Percentiles rank a stretch among this genome's conserved stretches.
phyloP scores from a whole-genome alignment of 2,797 vertebrate species.

The Syngnathus acus region DNA sequence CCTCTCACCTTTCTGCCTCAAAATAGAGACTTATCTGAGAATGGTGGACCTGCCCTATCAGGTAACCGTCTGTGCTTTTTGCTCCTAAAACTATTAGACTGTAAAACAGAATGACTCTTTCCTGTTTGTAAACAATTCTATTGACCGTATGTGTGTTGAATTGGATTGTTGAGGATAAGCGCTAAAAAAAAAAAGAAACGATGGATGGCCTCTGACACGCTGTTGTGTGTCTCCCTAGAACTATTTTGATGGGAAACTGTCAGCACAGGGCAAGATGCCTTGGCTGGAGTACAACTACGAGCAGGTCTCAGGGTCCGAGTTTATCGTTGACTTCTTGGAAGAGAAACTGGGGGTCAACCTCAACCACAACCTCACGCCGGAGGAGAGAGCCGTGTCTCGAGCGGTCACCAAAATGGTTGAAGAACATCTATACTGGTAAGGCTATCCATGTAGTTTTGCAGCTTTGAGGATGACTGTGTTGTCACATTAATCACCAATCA shows the following conservation, averaged over 20 bases:
- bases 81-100: no score
- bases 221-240: conserved; percentile 70
- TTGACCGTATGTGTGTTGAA: no score
- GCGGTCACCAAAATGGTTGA: conserved; percentile 95
- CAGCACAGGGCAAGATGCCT: conserved; percentile 97
- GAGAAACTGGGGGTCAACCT: conserved; percentile 93
- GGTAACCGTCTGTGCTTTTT: conserved; percentile 59
- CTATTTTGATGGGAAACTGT: conserved; percentile 96
- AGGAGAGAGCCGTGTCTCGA: conserved; percentile 87
- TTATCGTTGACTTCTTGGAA: conserved; percentile 97
- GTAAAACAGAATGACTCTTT: no score
- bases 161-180: no score
- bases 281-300: conserved; percentile 97
- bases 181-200: not conserved
- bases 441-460: not conserved
- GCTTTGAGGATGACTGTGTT: not conserved
- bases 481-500: not conserved
- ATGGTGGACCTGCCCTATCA: conserved; percentile 98
- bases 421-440: conserved; percentile 96
- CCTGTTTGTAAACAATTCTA: no score
- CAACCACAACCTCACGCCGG: conserved; percentile 83
- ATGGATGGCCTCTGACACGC: conserved; percentile 1
- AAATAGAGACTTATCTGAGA: conserved; percentile 95
- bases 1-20: conserved; percentile 94
- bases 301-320: conserved; percentile 91